phyloP scores from a whole-genome alignment of 2,113 vertebrate species.

The Stictonetta naevosa region DNA sequence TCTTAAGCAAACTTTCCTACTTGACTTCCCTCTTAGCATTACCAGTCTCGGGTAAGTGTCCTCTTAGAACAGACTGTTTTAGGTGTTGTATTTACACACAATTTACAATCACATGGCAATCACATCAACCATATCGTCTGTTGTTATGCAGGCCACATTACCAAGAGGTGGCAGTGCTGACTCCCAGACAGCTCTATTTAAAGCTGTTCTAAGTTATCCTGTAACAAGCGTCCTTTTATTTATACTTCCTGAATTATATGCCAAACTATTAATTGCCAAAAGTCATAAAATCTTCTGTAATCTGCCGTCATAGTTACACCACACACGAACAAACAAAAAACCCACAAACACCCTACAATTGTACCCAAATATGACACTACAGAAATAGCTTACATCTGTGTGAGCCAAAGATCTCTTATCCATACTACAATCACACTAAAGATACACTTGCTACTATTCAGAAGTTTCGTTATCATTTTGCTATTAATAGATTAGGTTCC shows the following conservation, averaged over 20 bases:
- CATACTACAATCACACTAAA: neutral
- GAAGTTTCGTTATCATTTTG: neutral
- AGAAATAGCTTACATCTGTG: neutral
- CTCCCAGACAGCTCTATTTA: neutral
- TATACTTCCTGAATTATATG: neutral
- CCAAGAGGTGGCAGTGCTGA: neutral
- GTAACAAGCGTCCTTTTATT: neutral
- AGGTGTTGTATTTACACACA: neutral
- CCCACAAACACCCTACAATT: neutral
- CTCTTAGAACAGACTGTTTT: neutral
- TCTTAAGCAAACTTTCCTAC: neutral
- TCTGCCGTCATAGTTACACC: neutral
- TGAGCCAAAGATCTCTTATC: neutral
- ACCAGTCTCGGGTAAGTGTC: neutral
- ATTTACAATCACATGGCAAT: neutral
- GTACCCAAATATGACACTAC: neutral
- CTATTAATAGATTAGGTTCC: neutral
- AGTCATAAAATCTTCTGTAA: neutral
- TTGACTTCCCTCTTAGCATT: neutral
- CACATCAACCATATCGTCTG: too few relatives aligned
- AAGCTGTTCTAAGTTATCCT: neutral
- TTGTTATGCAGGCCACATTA: neutral
- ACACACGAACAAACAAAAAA: neutral
- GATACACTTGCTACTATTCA: neutral
- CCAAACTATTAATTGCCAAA: neutral